Conservation (phyloP, 2,888 invertebrate genomes). For the Alentia gelatinosa region DNA sequence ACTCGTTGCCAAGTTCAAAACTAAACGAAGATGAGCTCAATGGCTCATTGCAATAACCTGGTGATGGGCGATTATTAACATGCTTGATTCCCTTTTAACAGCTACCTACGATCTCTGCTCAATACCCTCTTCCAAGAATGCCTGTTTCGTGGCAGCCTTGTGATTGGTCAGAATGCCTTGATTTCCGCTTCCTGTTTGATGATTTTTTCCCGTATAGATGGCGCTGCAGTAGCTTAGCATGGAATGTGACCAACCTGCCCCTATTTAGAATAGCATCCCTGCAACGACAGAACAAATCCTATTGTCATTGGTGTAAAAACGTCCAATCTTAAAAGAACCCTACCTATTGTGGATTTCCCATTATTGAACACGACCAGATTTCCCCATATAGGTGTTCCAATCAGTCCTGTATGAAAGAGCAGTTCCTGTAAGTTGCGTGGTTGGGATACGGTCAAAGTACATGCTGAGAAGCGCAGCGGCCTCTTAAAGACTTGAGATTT, state of each 20-base stretch:
- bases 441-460: background rate
- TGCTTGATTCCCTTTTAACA: slow-evolving; percentile 29
- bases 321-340: no score
- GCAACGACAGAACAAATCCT: background rate
- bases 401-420: background rate
- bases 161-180: slow-evolving; percentile 40
- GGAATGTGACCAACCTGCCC: background rate
- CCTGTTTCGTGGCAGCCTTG: slow-evolving; percentile 15
- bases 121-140: slow-evolving; percentile 12
- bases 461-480: background rate
- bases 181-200: slow-evolving; percentile 28
- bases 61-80: slow-evolving; percentile 20
- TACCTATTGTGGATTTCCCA: no score
- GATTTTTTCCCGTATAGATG: background rate
- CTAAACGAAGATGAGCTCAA: background rate
- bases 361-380: no score
- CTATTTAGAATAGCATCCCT: background rate
- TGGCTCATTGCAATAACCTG: background rate
- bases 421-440: background rate
- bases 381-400: background rate
- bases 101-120: slow-evolving; percentile 20
- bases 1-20: background rate
- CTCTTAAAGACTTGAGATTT: background rate
- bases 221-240: slow-evolving; percentile 44
- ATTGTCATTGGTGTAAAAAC: background rate